phyloP scores from a whole-genome alignment of 2,113 vertebrate species.

The Strix uralensis region DNA sequence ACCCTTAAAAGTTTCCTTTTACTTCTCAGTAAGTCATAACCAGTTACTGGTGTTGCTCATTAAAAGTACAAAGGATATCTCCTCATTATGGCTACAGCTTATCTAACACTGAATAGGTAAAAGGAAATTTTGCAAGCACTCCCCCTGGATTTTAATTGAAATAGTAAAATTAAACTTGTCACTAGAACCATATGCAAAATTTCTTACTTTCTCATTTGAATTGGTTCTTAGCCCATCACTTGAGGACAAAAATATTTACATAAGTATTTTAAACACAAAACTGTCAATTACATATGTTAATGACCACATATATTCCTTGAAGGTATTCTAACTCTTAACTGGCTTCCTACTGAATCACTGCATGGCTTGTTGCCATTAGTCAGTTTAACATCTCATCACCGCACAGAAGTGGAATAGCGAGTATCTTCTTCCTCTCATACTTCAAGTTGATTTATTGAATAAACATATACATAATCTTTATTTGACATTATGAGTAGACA shows the following conservation, averaged over 20 bases:
- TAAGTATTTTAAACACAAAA: background rate
- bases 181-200: background rate
- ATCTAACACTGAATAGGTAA: background rate
- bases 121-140: background rate
- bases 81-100: background rate
- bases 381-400: background rate
- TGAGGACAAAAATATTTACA: background rate
- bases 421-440: background rate
- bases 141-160: background rate
- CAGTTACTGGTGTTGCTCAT: background rate
- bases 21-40: background rate
- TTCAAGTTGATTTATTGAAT: background rate
- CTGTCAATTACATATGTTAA: background rate
- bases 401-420: background rate
- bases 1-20: conserved; percentile 55
- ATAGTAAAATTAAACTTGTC: background rate
- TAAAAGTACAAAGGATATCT: background rate
- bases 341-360: background rate
- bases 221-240: background rate
- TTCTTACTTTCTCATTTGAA: background rate
- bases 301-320: background rate
- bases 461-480: background rate
- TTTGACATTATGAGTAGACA: background rate
- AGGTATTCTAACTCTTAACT: background rate
- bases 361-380: background rate